Conservation (phyloP, 1,140 invertebrate species). For the Procambarus virginalis region DNA sequence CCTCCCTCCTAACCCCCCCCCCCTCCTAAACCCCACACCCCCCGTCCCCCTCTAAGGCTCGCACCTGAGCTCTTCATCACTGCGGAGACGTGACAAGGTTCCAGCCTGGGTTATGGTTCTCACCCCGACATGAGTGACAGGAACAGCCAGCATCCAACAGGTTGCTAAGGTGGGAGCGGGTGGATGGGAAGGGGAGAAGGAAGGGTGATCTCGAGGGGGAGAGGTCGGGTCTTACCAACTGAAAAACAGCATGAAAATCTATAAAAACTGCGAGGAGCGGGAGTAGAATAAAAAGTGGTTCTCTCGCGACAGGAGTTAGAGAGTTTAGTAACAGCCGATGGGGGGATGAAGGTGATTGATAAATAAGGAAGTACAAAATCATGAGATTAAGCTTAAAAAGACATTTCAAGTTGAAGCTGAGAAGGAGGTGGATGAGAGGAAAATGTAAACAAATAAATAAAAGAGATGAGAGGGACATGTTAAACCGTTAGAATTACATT, state of each 20-base stretch:
- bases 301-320: no score
- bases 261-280: no score
- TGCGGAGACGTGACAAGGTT: constrained; percentile 19
- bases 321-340: background rate
- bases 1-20: background rate
- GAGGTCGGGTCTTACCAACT: no score
- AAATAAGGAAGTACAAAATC: no score
- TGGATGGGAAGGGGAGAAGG: background rate
- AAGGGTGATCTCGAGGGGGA: background rate
- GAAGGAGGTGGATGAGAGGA: no score
- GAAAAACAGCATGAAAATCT: no score
- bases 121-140: constrained; percentile 29
- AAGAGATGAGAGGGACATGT: no score
- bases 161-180: background rate
- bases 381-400: no score
- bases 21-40: background rate
- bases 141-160: constrained; percentile 23
- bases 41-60: background rate
- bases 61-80: constrained; percentile 48
- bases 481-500: no score
- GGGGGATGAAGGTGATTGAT: background rate
- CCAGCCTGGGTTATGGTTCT: constrained; percentile 20
- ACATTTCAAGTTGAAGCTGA: no score
- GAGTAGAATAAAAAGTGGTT: background rate
- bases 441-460: no score